Evolutionary conservation across 1,140 invertebrate genomes (phyloP).

Genomic region (Matsumurasca onukii): DNA sequence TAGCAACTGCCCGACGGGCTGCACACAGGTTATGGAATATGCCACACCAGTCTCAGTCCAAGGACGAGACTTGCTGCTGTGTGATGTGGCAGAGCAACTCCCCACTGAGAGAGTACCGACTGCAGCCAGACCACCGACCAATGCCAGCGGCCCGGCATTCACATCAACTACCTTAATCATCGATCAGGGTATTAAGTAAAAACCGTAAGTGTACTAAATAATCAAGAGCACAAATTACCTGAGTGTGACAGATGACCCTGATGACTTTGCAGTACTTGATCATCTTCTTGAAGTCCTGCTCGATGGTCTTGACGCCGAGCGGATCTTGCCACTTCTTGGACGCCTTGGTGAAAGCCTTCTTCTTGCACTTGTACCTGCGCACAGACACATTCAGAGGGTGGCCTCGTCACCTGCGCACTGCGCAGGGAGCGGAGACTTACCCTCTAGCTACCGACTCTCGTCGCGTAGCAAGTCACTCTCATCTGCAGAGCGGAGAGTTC

Average conservation of each 20-base stretch:
- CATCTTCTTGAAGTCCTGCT: conserved; percentile 95
- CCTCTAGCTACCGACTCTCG: conserved; percentile 35
- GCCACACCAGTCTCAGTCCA: conserved; percentile 55
- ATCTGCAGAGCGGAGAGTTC: neutral
- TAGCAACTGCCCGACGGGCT: conserved; percentile 66
- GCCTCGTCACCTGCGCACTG: too few relatives aligned
- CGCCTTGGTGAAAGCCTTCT: conserved; percentile 99
- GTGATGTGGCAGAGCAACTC: conserved; percentile 55
- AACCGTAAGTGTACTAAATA: neutral
- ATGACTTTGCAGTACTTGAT: conserved; percentile 98
- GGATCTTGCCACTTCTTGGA: conserved; percentile 99
- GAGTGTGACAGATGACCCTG: conserved; percentile 95
- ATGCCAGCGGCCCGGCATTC: neutral
- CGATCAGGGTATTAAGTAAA: neutral
- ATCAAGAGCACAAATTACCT: too few relatives aligned
- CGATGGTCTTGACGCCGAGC: conserved; percentile 94
- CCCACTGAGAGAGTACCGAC: conserved; percentile 15
- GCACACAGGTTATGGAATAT: conserved; percentile 69
- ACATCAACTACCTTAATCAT: conserved; percentile 1
- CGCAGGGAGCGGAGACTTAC: conserved; percentile 46
- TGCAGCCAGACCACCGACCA: neutral
- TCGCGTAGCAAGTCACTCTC: too few relatives aligned
- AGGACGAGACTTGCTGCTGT: conserved; percentile 55
- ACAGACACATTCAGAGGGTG: conserved; percentile 1
- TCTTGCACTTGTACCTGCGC: conserved; percentile 98